Evolutionary conservation across 2,888 invertebrate genomes (phyloP), one percentile per base, ranked within the genome.

Genomic region (Acleris cristana): DNA sequence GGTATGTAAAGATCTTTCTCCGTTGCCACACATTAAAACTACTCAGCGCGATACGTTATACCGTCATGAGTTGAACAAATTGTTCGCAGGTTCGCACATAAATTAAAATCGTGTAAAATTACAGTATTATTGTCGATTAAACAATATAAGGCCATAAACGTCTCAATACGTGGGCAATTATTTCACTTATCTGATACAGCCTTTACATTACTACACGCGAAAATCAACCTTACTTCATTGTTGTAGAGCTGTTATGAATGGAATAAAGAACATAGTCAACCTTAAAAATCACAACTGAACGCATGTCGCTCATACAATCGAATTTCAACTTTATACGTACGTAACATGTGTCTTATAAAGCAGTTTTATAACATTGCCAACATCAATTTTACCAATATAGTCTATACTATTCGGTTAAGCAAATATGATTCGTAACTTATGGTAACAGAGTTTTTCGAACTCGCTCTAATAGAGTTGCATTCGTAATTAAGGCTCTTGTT

Each of bases 111-210:
- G 26, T 52, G 21, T 54, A 34, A 53, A 45, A 64, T 45, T 30
- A 53, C 52, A 8, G 26, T 52, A 45, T 64, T 58, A 45, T 34
- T 34, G 44, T 18, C 48, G 19, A 44, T 58, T 53, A 58, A 58
- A 53, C 18, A 21, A 40, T 26, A 48, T 58, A 34, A 44, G 34
- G 58, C 30, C 48, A 45, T 54, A 48, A 59, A 65, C 30, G 16
- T 45, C 53, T 53, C 64, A 48, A 59, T 53, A 34, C 30, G 34
- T 65, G 53, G 26, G 6, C 18, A 53, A 53, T 64, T 59, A 52
- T 58, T 58, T 19, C n/a, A 48, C 7, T 30, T 58, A 64, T n/a
- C 44, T 30, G 7, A 21, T 45, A 19, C 12, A n/a, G 18, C 6
- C 10, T 51, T 14, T 45, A 16, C 14, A 49, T 14, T 21, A 21